These are phyloP conservation scores for Eilema griseolum DNA, from an alignment of 2,888 invertebrate species.

Conservation along the genomic window DNA sequence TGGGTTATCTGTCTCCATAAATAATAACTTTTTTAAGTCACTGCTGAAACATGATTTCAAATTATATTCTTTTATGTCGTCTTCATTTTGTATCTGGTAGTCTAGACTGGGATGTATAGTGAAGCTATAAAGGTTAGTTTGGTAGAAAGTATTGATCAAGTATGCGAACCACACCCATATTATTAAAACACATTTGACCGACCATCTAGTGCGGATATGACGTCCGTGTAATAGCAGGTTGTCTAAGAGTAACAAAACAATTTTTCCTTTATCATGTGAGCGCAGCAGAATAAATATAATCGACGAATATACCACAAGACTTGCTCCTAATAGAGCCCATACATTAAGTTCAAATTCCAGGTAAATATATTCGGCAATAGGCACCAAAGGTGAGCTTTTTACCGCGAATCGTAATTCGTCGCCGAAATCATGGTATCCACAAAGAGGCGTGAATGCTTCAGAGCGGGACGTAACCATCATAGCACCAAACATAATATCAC, in stretches of 20 bases:
- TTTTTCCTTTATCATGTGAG: slow-evolving; percentile 41
- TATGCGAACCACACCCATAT: slow-evolving; percentile 59
- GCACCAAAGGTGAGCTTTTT: slow-evolving; percentile 19
- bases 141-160: slow-evolving; percentile 57
- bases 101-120: slow-evolving; percentile 50
- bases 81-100: slow-evolving; percentile 56
- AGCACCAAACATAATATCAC: slow-evolving; percentile 35
- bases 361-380: slow-evolving; percentile 49
- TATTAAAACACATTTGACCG: slow-evolving; percentile 43
- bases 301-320: slow-evolving; percentile 26
- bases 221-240: slow-evolving; percentile 53
- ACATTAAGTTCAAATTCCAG: slow-evolving; percentile 34
- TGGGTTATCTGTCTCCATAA: slow-evolving; percentile 5
- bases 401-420: slow-evolving; percentile 39
- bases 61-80: slow-evolving; percentile 50
- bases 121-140: slow-evolving; percentile 56
- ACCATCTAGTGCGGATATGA: slow-evolving; percentile 33
- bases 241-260: slow-evolving; percentile 55
- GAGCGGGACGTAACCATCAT: slow-evolving; percentile 16
- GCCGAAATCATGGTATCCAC: slow-evolving; percentile 35
- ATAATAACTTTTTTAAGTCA: slow-evolving; percentile 17
- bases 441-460: slow-evolving; percentile 33
- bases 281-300: slow-evolving; percentile 21
- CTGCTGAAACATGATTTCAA: slow-evolving; percentile 64
- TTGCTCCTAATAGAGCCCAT: slow-evolving; percentile 28